phyloP scores from a whole-genome alignment of 2,113 vertebrate genomes.

The Gymnogyps californianus region DNA sequence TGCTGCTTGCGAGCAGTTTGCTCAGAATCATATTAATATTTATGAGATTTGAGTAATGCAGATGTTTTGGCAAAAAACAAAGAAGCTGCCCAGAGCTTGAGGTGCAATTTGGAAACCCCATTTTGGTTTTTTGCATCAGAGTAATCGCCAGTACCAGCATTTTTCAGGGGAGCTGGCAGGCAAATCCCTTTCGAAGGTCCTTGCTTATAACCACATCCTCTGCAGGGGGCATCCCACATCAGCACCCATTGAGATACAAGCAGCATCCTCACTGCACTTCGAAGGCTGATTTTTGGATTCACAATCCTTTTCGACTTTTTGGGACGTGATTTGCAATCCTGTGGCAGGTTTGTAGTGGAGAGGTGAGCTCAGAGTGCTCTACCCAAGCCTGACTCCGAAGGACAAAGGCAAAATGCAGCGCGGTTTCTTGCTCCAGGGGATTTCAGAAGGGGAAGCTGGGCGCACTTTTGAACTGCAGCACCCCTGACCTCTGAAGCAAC shows the following conservation, averaged over 20 bases:
- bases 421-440: neutral
- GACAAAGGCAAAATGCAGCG: neutral
- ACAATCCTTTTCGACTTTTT: neutral
- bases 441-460: neutral
- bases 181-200: neutral
- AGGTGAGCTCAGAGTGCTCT: neutral
- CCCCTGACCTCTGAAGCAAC: neutral
- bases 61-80: neutral
- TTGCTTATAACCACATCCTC: neutral
- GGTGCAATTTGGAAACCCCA: neutral
- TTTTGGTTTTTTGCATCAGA: neutral
- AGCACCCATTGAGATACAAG: rapidly evolving
- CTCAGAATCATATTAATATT: neutral
- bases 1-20: neutral
- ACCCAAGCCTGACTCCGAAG: neutral
- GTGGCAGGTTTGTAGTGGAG: neutral
- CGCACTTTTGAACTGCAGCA: neutral
- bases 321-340: neutral
- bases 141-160: neutral
- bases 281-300: neutral
- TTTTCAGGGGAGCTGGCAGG: neutral
- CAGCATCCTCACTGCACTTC: neutral
- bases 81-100: neutral
- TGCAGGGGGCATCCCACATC: neutral
- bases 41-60: neutral